These are phyloP conservation scores for Dastarcus helophoroides DNA, from an alignment of 2,888 invertebrate species.

Conservation along the genomic window DNA sequence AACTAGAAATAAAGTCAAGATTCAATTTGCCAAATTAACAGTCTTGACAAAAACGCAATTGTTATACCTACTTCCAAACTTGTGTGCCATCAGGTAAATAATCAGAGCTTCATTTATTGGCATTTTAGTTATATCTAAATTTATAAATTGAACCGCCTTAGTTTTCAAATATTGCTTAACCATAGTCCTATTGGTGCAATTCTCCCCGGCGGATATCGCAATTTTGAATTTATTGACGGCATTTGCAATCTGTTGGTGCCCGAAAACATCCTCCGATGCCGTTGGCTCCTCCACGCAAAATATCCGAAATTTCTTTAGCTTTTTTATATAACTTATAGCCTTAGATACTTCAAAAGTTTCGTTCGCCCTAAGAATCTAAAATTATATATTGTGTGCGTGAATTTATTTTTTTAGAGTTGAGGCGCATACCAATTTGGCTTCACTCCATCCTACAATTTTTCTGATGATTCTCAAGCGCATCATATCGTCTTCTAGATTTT, in stretches of 20 bases:
- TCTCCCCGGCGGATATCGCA: background rate
- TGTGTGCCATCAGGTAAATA: conserved; percentile 1
- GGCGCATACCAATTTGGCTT: background rate
- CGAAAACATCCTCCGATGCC: background rate
- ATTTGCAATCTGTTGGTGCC: background rate
- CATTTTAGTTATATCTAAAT: conserved; percentile 1
- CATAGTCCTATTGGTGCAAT: background rate
- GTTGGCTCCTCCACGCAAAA: background rate
- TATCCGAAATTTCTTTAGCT: background rate
- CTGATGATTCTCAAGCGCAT: background rate
- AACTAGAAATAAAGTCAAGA: background rate
- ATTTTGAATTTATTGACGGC: background rate
- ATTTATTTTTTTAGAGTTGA: too few relatives aligned
- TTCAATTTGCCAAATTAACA: too few relatives aligned
- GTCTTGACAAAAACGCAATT: too few relatives aligned
- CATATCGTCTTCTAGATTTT: background rate
- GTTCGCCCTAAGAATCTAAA: background rate
- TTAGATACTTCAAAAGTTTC: background rate
- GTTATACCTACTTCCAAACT: background rate
- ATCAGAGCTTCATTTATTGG: background rate
- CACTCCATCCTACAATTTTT: background rate
- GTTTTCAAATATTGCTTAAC: conserved; percentile 1
- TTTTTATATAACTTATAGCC: background rate
- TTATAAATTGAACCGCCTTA: background rate
- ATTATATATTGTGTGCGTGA: too few relatives aligned